Evolutionary conservation across 2,113 vertebrate species (phyloP).

Genomic region (Cacatua alba): DNA sequence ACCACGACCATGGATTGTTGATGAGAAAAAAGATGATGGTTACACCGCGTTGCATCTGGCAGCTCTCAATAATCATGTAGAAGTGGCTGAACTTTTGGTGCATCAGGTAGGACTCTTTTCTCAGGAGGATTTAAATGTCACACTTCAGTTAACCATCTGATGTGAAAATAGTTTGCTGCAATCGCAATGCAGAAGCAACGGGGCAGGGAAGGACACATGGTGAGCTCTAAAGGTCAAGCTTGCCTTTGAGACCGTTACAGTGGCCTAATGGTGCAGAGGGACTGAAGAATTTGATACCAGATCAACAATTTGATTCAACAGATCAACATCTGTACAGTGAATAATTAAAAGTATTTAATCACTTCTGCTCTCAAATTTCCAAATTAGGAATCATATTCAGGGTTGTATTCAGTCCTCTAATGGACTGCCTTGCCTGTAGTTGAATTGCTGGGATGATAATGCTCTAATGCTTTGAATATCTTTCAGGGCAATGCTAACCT

Average conservation of each 20-base stretch:
- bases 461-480: not conserved
- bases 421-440: not conserved
- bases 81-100: slow-evolving; percentile 96
- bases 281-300: not conserved
- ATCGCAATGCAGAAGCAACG: not conserved
- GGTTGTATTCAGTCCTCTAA: not conserved
- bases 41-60: slow-evolving; percentile 97
- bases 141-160: not conserved
- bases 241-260: not conserved
- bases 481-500: slow-evolving; percentile 93
- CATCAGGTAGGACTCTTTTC: slow-evolving; percentile 88
- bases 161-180: not conserved
- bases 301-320: not conserved
- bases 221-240: not conserved
- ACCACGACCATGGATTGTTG: slow-evolving; percentile 97
- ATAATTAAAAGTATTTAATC: not conserved
- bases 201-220: not conserved
- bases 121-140: slow-evolving; percentile 9
- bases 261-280: not conserved
- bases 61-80: slow-evolving; percentile 98
- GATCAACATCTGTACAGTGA: not conserved
- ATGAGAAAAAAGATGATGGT: slow-evolving; percentile 98
- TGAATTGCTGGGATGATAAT: not conserved
- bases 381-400: not conserved
- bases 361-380: not conserved